Evolutionary conservation across 2,113 vertebrate species (phyloP), one percentile per base, ranked within the genome.

Genomic region (Phodopus roborovskii): DNA sequence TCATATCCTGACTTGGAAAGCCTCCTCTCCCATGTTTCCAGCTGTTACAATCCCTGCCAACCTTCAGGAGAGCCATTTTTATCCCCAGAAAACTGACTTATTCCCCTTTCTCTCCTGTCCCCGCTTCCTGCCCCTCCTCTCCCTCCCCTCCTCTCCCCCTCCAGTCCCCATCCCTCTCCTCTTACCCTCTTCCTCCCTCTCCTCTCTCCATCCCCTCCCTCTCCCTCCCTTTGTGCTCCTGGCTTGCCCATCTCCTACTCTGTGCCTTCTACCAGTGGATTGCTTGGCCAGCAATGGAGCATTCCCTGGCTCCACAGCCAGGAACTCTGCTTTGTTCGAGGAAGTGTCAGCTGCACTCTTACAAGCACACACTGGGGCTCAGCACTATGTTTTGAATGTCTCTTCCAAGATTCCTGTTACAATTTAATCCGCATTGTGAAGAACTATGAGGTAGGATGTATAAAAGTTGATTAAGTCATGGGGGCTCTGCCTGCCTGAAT

Each of bases 241-340:
- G 4, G 53, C 1, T 12, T 24, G 20, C 7, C 28, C 39, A 75
- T 30, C 56, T 89, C 91, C 33, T 30, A 3, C 84, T 56, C 62
- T 0, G 6, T 1, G 0, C 20, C 79, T 4, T 42, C 81, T 62
- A 9, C 26, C 28, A 0, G 24, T 36, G 9, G 20, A 20, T 78
- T 28, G 20, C 88, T 39, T 30, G 45, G n/a, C 8, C 0, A 56
- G 7, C 56, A 33, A 39, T 1, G 11, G 68, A 22, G 10, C 24
- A 45, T 30, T 77, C 28, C 58, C 30, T 11, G 33, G 71, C 28
- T 86, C 70, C 0, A 7, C 0, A n/a, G 45, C 20, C 17, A 39
- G 64, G 13, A 6, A 0, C 30, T 13, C 68, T 84, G 75, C 33
- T 84, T 84, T 22, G 7, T 42, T 58, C n/a, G 48, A 82, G 73